These are phyloP conservation scores for Hofmannophila pseudospretella DNA, from an alignment of 2,888 invertebrate genomes.

Conservation along the genomic window DNA sequence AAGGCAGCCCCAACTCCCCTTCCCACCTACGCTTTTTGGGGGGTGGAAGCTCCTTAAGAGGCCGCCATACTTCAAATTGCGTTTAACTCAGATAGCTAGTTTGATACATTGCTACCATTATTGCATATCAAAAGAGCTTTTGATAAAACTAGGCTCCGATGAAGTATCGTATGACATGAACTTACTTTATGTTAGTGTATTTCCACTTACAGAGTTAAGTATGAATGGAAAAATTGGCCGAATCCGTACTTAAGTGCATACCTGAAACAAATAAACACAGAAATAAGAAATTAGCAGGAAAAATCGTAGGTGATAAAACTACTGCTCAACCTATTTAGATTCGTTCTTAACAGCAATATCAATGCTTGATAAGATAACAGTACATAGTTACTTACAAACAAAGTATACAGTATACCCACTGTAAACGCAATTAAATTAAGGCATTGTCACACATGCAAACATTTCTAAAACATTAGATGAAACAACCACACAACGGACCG, in stretches of 20 bases:
- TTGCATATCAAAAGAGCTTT: constrained; percentile 67
- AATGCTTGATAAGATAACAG: too few relatives aligned
- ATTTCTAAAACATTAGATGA: background rate
- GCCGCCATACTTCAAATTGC: constrained; percentile 74
- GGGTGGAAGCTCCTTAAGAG: constrained; percentile 64
- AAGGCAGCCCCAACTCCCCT: constrained; percentile 51
- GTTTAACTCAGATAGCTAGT: constrained; percentile 75
- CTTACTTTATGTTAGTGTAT: constrained; percentile 7
- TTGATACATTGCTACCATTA: constrained; percentile 73
- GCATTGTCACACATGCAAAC: background rate
- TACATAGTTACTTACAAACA: too few relatives aligned
- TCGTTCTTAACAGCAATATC: too few relatives aligned
- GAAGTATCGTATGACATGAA: constrained; percentile 19
- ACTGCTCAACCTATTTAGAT: too few relatives aligned
- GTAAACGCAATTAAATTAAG: background rate
- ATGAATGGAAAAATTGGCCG: constrained; percentile 13
- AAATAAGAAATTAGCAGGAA: background rate
- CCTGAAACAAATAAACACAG: constrained; percentile 36
- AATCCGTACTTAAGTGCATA: constrained; percentile 30
- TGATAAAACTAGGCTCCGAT: constrained; percentile 58
- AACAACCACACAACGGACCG: constrained; percentile 27
- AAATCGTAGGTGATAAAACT: too few relatives aligned
- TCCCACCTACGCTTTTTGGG: constrained; percentile 44
- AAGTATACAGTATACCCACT: too few relatives aligned
- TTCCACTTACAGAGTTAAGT: constrained; percentile 31